Percentiles rank a stretch among this genome's conserved stretches.
Evolutionary conservation across 2,797 vertebrate species (phyloP).

Genomic region (Chelon auratus): DNA sequence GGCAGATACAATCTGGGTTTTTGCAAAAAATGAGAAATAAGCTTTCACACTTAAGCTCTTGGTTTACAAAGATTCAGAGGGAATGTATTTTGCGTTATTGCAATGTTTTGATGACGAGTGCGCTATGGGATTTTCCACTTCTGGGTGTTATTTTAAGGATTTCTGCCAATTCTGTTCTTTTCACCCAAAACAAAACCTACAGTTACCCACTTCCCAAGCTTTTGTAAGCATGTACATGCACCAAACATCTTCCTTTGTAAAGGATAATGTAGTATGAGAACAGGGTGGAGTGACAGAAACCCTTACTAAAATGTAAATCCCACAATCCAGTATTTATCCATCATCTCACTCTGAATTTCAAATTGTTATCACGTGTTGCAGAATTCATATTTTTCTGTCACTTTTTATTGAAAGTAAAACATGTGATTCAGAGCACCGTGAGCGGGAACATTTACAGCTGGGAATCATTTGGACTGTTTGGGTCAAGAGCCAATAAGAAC

Average conservation of each 20-base stretch:
- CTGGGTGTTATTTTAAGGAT: conserved; percentile 7
- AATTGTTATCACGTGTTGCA: conserved; percentile 14
- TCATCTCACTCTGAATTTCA: conserved; percentile 30
- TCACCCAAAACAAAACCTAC: not conserved
- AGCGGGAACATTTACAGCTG: conserved; percentile 15
- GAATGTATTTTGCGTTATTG: not conserved
- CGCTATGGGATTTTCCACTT: not conserved
- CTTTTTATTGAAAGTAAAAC: conserved; percentile 1
- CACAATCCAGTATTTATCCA: conserved; percentile 23
- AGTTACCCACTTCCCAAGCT: not conserved
- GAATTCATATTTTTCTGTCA: conserved; percentile 5
- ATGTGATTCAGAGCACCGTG: conserved; percentile 16
- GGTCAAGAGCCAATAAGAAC: conserved; percentile 5
- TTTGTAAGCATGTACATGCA: conserved; percentile 7
- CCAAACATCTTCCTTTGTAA: conserved; percentile 5
- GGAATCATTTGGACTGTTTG: not conserved
- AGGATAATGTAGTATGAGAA: conserved; percentile 29
- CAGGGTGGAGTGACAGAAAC: conserved; percentile 25
- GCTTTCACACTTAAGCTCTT: not conserved
- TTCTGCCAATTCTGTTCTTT: not conserved
- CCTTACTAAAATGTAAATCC: conserved; percentile 38
- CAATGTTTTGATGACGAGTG: not conserved
- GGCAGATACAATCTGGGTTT: not conserved
- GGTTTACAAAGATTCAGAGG: not conserved
- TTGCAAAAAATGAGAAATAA: not conserved